Conservation (phyloP, 1,140 invertebrate genomes). For the Diorhabda sublineata region DNA sequence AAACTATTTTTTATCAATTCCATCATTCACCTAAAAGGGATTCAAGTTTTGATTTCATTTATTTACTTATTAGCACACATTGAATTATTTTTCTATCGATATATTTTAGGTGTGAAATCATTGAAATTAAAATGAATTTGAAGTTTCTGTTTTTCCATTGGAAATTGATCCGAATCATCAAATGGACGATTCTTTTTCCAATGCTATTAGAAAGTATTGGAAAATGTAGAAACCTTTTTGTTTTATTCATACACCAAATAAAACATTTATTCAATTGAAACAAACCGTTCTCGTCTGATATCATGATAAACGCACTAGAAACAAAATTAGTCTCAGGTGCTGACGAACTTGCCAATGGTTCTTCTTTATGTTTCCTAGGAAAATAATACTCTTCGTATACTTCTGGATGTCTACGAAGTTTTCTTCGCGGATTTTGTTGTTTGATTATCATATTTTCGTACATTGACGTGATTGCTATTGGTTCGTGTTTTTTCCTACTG, state of each 20-base stretch:
- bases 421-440: constrained; percentile 67
- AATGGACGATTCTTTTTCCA: too few species aligned
- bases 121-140: too few species aligned
- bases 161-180: too few species aligned
- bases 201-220: too few species aligned
- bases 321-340: constrained; percentile 52
- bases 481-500: constrained; percentile 52
- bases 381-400: constrained; percentile 60
- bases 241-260: constrained; percentile 4
- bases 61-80: too few species aligned
- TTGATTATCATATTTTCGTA: constrained; percentile 69
- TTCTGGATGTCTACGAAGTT: constrained; percentile 60
- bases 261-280: constrained; percentile 5
- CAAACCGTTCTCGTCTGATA: constrained; percentile 33
- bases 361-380: constrained; percentile 39
- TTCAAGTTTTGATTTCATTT: too few species aligned
- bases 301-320: constrained; percentile 56
- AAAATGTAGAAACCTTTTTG: constrained; percentile 19
- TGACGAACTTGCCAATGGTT: constrained; percentile 41
- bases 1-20: too few species aligned
- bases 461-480: constrained; percentile 66
- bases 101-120: too few species aligned
- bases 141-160: too few species aligned
- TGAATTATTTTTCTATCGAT: too few species aligned
- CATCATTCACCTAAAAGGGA: too few species aligned